Evolutionary conservation across 2,888 invertebrate genomes (phyloP).

Genomic region (Pteria penguin): DNA sequence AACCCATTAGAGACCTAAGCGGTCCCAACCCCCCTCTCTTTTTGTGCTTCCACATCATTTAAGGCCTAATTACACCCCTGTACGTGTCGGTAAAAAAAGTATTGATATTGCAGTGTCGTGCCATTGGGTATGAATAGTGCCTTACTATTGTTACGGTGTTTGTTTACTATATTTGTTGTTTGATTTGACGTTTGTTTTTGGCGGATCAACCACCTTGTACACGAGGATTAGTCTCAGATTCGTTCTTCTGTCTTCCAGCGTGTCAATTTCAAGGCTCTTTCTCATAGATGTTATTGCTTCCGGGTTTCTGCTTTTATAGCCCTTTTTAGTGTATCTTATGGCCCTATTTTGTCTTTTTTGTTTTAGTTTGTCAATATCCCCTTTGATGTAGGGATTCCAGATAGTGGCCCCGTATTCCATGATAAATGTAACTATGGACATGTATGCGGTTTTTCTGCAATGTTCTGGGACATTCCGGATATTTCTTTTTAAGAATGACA

Average conservation of each 20-base stretch:
- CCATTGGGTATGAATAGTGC: background rate
- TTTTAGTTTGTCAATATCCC: constrained; percentile 30
- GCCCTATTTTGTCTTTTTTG: constrained; percentile 25
- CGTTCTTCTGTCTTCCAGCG: constrained; percentile 20
- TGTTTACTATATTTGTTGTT: constrained; percentile 12
- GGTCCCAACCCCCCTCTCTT: no score
- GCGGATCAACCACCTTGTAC: constrained; percentile 14
- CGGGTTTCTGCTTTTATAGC: constrained; percentile 16
- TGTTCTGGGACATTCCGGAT: constrained; percentile 16
- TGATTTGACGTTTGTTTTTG: background rate
- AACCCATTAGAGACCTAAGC: no score
- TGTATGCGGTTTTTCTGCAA: constrained; percentile 30
- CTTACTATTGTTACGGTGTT: constrained; percentile 5
- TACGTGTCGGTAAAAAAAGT: constrained; percentile 24
- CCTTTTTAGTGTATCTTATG: constrained; percentile 20
- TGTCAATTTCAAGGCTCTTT: constrained; percentile 3
- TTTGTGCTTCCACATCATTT: no score
- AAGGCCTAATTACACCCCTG: no score
- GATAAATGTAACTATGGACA: constrained; percentile 22
- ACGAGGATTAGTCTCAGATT: constrained; percentile 18
- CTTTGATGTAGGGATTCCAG: constrained; percentile 32
- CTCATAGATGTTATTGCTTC: constrained; percentile 16
- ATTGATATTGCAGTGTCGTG: no score
- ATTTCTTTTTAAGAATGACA: constrained; percentile 18
- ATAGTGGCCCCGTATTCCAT: constrained; percentile 34